Base-by-base conservation (phyloP, 2,113 vertebrate genomes). In the Tinamus guttatus region DNA sequence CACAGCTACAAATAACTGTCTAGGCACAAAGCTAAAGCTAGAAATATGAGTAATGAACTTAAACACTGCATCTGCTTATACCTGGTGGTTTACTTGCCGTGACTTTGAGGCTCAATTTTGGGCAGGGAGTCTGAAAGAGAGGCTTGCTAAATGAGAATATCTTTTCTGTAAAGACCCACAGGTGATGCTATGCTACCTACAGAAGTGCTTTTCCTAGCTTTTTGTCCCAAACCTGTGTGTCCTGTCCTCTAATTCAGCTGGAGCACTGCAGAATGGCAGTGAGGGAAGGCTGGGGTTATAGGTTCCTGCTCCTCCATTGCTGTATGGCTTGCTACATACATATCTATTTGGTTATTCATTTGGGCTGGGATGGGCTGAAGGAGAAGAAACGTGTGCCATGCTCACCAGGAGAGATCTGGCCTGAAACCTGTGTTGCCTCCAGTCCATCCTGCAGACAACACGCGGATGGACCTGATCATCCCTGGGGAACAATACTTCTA, bases 401-500 rank as follows among this genome's bases (percentile, higher is more conserved):
- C 70, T 41, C 11, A 70, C 16, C 19, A 54, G 16, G 34, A 40
- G 18, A 41, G 27, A 20, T 47, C 52, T 97, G 38, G 9, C 73
- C 87, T 96, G 71, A 87, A 89, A 71, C 75, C 59, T 87, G 0
- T 87, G 19, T 95, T 88, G 78, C 62, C 93, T 89, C 85, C 82
- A 99, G 99, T 99, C 96, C 98, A 99, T 97, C 97, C 99, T 79
- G 98, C 99, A 89, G 99, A 99, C 97, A 98, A 98, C 20, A 99
- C 99, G 4, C 98, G 99, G 73, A 98, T 99, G 97, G 99, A 99
- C 94, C 95, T 99, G 95, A 99, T 99, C 81, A 99, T 99, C 95
- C 99, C 99, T 40, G 99, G 99, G 89, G 99, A 99, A 68, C 99
- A 99, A 87, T 99, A 98, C 97, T 99, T 99, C 98, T 99, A 99